These are phyloP conservation scores for Cervus canadensis DNA, from an alignment of 2,113 vertebrate genomes.

Conservation along the genomic window DNA sequence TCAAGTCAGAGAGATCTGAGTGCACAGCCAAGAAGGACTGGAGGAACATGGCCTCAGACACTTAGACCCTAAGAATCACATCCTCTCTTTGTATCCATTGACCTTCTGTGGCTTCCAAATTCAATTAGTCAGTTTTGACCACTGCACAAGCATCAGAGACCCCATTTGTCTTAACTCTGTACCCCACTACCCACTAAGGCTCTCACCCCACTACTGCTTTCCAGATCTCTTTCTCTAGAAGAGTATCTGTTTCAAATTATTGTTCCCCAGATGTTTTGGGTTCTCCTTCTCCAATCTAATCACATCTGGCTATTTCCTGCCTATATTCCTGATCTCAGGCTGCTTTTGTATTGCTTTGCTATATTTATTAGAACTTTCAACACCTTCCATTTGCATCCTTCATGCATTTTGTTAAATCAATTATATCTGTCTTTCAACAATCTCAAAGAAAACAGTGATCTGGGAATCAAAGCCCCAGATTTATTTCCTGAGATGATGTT, in stretches of 20 bases:
- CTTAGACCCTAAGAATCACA: not conserved
- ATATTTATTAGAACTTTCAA: constrained; percentile 47
- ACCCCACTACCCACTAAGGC: not conserved
- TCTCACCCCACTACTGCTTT: not conserved
- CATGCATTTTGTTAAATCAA: constrained; percentile 46
- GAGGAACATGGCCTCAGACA: not conserved
- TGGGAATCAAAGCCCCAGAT: not conserved
- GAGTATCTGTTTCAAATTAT: constrained; percentile 62
- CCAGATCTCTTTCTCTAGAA: constrained; percentile 37
- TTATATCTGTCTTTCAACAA: constrained; percentile 32
- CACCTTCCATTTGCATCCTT: constrained; percentile 33
- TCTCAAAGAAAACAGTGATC: constrained; percentile 32
- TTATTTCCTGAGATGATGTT: not conserved
- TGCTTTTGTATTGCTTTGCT: constrained; percentile 52
- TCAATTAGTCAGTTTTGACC: not conserved
- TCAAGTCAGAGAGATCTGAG: not conserved
- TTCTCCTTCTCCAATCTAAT: constrained; percentile 35
- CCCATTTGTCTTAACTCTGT: not conserved
- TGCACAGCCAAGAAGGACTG: not conserved
- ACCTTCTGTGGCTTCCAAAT: not conserved
- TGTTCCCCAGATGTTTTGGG: constrained; percentile 48
- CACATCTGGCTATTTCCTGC: constrained; percentile 52
- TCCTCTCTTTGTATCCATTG: not conserved
- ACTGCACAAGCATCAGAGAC: not conserved
- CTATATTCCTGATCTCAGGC: constrained; percentile 20